phyloP scores from a whole-genome alignment of 2,113 vertebrate species.

The Thermophis baileyi region DNA sequence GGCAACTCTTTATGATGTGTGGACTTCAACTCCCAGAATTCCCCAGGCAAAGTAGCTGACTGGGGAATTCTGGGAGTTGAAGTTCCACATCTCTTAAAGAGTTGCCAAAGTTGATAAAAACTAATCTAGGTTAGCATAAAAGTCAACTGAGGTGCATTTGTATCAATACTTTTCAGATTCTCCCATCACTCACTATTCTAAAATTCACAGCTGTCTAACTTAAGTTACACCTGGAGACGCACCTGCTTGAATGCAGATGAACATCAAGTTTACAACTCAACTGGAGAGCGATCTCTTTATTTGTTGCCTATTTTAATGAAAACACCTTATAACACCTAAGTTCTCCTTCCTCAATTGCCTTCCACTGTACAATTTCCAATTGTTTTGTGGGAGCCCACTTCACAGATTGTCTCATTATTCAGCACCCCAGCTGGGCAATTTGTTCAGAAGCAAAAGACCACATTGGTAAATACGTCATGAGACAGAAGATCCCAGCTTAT shows the following conservation, averaged over 20 bases:
- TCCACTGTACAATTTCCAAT: background rate
- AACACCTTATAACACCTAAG: no score
- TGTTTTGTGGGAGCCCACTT: background rate
- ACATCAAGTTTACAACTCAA: background rate
- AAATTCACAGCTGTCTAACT: background rate
- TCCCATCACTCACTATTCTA: background rate
- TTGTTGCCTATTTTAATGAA: background rate
- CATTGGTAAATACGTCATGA: constrained; percentile 3
- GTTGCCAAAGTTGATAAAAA: background rate
- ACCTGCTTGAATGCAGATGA: background rate
- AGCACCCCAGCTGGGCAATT: background rate
- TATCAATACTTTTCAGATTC: background rate
- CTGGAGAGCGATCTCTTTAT: background rate
- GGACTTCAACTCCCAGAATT: no score
- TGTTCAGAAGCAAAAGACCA: constrained; percentile 14
- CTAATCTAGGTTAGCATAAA: background rate
- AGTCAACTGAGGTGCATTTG: background rate
- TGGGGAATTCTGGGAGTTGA: no score
- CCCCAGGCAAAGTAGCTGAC: no score
- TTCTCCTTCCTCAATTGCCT: background rate
- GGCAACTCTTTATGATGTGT: no score
- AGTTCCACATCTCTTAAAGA: no score
- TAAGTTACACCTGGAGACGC: no score
- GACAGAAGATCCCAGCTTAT: background rate
- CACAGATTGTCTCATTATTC: background rate